A percentile compares a stretch with the other conserved stretches of the same genome.
These are phyloP conservation scores for Meloidogyne floridensis DNA, from an alignment of 1,140 invertebrate species.

Conservation along the genomic window DNA sequence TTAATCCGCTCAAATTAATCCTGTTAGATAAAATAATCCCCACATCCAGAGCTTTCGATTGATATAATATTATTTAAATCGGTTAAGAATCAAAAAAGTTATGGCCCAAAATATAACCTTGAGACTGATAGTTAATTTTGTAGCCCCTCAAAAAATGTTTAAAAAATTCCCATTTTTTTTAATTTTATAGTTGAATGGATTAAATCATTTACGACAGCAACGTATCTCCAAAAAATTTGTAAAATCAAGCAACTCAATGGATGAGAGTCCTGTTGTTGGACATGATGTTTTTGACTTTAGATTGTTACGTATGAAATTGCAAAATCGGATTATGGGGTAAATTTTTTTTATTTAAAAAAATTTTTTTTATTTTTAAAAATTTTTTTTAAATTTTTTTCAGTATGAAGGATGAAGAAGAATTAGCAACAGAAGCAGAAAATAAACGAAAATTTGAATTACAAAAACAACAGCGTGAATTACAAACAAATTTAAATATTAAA, in stretches of 20 bases:
- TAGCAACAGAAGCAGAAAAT: constrained; percentile 40
- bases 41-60: no score
- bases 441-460: constrained; percentile 28
- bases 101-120: no score
- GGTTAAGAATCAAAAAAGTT: no score
- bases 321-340: constrained; percentile 39
- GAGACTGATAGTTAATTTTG: no score
- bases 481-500: constrained; percentile 42
- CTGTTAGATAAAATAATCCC: no score
- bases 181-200: background rate
- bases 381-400: background rate
- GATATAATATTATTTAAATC: no score
- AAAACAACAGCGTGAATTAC: constrained; percentile 23
- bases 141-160: no score
- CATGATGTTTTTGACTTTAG: constrained; percentile 50
- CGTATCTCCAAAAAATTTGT: constrained; percentile 8
- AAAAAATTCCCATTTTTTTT: background rate
- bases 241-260: background rate
- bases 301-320: constrained; percentile 37
- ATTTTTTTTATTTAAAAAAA: background rate
- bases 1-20: no score
- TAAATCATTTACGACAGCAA: constrained; percentile 10
- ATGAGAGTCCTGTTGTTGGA: constrained; percentile 16
- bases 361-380: background rate
- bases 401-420: constrained; percentile 38